phyloP scores from a whole-genome alignment of 2,797 vertebrate species.

The Peromyscus nudipes region DNA sequence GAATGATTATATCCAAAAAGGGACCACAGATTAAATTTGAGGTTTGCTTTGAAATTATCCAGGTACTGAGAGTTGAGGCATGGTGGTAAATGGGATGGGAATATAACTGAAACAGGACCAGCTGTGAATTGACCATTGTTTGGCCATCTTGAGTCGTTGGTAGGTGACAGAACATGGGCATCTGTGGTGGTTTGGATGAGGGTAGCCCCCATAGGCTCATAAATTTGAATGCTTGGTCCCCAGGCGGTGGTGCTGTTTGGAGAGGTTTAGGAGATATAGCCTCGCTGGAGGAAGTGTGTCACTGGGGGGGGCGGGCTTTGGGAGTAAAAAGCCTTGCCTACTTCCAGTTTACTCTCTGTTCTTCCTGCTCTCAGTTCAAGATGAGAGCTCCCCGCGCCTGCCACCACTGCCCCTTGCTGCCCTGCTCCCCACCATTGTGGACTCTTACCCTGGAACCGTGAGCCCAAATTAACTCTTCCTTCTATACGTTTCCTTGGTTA shows the following conservation, averaged over 20 bases:
- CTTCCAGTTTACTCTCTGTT: neutral
- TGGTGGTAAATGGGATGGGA: neutral
- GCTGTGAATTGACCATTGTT: neutral
- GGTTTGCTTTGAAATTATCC: conserved; percentile 37
- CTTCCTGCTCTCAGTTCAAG: neutral
- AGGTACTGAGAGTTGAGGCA: neutral
- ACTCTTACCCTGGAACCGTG: neutral
- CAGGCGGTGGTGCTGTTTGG: neutral
- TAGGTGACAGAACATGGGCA: neutral
- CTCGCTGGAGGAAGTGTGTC: neutral
- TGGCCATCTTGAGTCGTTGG: neutral
- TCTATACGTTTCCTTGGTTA: neutral
- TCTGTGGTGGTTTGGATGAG: neutral
- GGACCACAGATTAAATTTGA: conserved; percentile 46
- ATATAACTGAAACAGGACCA: neutral
- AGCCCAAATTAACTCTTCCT: neutral
- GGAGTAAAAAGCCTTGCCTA: neutral
- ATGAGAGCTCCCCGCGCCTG: too few species aligned
- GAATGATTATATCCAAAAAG: neutral
- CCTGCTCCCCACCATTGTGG: too few species aligned
- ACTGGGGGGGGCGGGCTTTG: neutral
- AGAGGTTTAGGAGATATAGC: neutral
- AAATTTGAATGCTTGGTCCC: neutral
- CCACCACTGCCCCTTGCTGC: neutral
- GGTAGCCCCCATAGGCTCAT: neutral